Conservation (phyloP, 2,888 invertebrate species). For the Microdon myrmicae region DNA sequence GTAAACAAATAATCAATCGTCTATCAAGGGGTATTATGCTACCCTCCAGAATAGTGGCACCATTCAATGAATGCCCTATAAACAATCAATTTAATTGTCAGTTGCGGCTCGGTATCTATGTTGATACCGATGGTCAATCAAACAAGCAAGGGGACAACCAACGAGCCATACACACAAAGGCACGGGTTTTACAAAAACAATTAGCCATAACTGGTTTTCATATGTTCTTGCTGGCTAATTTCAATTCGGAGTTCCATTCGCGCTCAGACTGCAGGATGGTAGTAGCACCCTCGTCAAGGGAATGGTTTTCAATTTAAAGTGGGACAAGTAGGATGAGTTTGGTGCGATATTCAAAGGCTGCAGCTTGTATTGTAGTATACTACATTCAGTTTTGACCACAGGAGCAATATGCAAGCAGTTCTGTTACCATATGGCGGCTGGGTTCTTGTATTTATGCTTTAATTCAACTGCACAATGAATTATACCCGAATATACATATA, state of each 20-base stretch:
- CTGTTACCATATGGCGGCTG: constrained; percentile 28
- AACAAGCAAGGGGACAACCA: no score
- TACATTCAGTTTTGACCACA: background rate
- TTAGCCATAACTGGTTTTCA: constrained; percentile 36
- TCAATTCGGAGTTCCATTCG: constrained; percentile 9
- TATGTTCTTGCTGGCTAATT: constrained; percentile 22
- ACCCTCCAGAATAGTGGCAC: background rate
- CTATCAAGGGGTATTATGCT: constrained; percentile 5
- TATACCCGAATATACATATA: constrained; percentile 18
- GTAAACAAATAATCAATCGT: constrained; percentile 46
- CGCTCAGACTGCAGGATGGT: background rate
- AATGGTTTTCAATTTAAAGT: constrained; percentile 44
- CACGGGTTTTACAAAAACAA: constrained; percentile 19
- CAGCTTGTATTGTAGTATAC: constrained; percentile 4
- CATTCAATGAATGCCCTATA: constrained; percentile 17
- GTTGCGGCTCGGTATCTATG: constrained; percentile 10
- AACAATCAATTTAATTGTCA: constrained; percentile 48
- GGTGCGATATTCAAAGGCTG: background rate
- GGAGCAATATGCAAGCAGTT: constrained; percentile 15
- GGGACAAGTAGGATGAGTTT: constrained; percentile 10
- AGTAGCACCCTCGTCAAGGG: constrained; percentile 30
- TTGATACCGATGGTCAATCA: no score
- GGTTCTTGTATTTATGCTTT: constrained; percentile 12
- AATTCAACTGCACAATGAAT: constrained; percentile 32
- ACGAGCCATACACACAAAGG: background rate